These are phyloP conservation scores for Diplodus sargus DNA, from an alignment of 2,797 vertebrate species.

Conservation along the genomic window DNA sequence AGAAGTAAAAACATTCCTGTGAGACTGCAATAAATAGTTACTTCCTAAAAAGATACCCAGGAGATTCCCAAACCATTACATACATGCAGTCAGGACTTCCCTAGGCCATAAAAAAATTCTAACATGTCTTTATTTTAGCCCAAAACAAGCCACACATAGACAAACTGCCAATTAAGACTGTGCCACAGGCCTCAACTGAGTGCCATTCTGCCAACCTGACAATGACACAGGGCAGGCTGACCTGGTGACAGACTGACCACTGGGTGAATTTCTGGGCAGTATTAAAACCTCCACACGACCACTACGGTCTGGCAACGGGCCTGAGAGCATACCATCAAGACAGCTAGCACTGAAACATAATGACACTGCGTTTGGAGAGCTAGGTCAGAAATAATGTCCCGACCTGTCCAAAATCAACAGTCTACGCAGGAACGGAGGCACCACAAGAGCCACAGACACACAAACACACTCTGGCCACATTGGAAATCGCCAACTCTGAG, in stretches of 20 bases:
- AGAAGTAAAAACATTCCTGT: no score
- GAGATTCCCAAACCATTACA: slow-evolving; percentile 23
- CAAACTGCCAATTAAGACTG: slow-evolving; percentile 29
- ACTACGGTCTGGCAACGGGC: slow-evolving; percentile 50
- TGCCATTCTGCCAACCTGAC: slow-evolving; percentile 34
- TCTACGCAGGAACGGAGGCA: slow-evolving; percentile 68
- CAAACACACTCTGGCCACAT: slow-evolving; percentile 49
- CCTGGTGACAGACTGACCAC: slow-evolving; percentile 46
- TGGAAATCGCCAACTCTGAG: slow-evolving; percentile 36
- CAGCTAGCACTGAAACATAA: slow-evolving; percentile 50
- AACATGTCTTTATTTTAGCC: slow-evolving; percentile 41
- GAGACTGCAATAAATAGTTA: no score
- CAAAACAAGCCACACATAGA: slow-evolving; percentile 42
- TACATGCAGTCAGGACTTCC: slow-evolving; percentile 26
- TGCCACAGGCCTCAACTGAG: slow-evolving; percentile 36
- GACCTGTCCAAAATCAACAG: slow-evolving; percentile 77
- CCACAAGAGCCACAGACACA: slow-evolving; percentile 61
- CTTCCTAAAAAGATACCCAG: background rate
- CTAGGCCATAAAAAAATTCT: slow-evolving; percentile 12
- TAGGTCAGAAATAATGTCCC: slow-evolving; percentile 67
- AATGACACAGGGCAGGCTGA: slow-evolving; percentile 38
- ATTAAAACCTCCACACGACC: slow-evolving; percentile 25
- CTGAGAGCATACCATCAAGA: slow-evolving; percentile 48
- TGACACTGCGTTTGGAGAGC: slow-evolving; percentile 58
- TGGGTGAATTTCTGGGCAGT: slow-evolving; percentile 33